phyloP scores from a whole-genome alignment of 1,140 invertebrate genomes.

The Galendromus occidentalis region DNA sequence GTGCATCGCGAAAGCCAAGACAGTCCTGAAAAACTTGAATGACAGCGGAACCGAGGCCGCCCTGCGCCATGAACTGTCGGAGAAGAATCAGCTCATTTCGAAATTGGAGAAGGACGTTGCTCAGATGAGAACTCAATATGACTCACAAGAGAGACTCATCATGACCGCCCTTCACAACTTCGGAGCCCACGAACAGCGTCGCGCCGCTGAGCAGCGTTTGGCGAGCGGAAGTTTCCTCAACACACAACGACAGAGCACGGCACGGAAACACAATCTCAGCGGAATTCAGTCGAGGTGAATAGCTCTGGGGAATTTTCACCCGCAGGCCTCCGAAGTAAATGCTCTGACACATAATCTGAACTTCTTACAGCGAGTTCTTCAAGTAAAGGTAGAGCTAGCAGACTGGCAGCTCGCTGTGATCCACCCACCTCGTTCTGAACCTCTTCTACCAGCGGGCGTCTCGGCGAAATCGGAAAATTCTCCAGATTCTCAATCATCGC shows the following conservation, averaged over 20 bases:
- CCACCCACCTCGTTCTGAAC: no score
- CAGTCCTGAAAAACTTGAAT: not conserved
- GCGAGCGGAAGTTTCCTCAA: not conserved
- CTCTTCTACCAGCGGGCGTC: no score
- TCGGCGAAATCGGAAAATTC: no score
- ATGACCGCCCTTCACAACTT: conserved; percentile 10
- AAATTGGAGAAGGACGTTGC: conserved; percentile 1
- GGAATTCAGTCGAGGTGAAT: conserved; percentile 9
- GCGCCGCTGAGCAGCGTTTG: not conserved
- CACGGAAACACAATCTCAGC: conserved; percentile 1
- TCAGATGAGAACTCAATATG: conserved; percentile 9
- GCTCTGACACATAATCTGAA: no score
- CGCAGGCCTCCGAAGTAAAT: not conserved
- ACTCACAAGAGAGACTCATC: not conserved
- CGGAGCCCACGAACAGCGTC: not conserved
- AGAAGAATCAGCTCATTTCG: conserved; percentile 1
- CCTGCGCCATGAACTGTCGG: not conserved
- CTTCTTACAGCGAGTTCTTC: conserved; percentile 10
- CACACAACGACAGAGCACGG: not conserved
- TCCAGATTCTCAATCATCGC: no score
- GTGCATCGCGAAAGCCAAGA: conserved; percentile 1
- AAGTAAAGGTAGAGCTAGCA: not conserved
- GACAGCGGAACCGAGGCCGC: conserved; percentile 3
- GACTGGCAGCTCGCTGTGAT: not conserved
- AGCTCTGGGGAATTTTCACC: not conserved